Base-by-base conservation (phyloP, 2,888 invertebrate species). In the Perdita meconis region DNA sequence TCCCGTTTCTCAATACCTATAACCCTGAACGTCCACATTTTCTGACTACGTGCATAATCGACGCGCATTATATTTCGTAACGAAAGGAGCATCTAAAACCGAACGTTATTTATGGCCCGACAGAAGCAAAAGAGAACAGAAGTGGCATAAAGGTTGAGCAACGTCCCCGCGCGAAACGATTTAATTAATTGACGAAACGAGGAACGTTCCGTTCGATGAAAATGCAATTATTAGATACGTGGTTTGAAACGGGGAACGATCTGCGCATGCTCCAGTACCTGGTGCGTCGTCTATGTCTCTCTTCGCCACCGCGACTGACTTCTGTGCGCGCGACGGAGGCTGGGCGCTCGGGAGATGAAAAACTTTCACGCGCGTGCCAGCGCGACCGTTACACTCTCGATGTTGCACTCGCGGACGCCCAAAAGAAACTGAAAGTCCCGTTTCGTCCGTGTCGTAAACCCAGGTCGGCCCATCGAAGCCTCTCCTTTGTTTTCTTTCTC, bases 341-440 rank as follows among this genome's bases (percentile, higher is more conserved):
- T 80, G 73, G 47, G 44, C 53, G 60, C 61, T 47, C 55, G 56
- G 42, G 24, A 69, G 67, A 66, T 68, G 47, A 61, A n/a, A 57
- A 86, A 89, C 87, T 86, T 87, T 85, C 88, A 88, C 87, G 81
- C 77, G 81, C 82, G 80, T 67, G 66, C 72, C 76, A 77, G 63
- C 60, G 75, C 72, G 74, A 61, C 61, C 59, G 74, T 76, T 84
- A 80, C 85, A 84, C 80, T 83, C 85, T n/a, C 79, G 88, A 84
- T 87, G 88, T 81, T 86, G 82, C 88, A 88, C 89, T 87, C 88
- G 75, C 89, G 90, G 84, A 81, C 85, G 82, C 86, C 87, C 87
- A 88, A 90, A 91, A 89, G 91, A 91, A 91, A 91, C 91, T 91
- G 91, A 91, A 90, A 90, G 91, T 90, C 86, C 89, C 88, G 88